phyloP scores from a whole-genome alignment of 2,888 invertebrate species.

The Tenthredo distinguenda region DNA sequence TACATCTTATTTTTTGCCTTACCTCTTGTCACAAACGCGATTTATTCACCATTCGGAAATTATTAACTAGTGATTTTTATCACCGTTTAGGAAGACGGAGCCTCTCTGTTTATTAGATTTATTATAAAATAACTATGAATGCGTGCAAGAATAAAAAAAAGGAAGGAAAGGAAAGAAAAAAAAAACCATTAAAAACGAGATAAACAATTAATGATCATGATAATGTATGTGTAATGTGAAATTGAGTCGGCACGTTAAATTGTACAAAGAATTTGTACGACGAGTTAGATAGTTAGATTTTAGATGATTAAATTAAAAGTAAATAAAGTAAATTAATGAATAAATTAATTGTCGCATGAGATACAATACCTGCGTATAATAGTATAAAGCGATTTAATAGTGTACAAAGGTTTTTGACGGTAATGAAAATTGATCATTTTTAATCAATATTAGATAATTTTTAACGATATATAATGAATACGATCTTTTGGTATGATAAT shows the following conservation, averaged over 20 bases:
- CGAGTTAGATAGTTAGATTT: background rate
- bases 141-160: background rate
- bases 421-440: no score
- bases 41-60: no score
- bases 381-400: no score
- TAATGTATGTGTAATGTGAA: background rate
- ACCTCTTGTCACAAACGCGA: no score
- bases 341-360: background rate
- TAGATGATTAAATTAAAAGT: background rate
- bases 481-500: background rate
- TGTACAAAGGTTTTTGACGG: no score
- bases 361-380: background rate
- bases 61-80: no score
- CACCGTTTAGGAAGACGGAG: no score
- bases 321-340: background rate
- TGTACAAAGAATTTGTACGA: constrained; percentile 4
- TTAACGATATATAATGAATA: background rate
- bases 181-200: background rate
- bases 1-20: no score
- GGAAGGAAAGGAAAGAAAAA: background rate
- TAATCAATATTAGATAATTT: background rate
- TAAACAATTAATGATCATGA: background rate
- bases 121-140: background rate
- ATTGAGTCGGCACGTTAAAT: background rate
- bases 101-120: no score